phyloP scores from a whole-genome alignment of 2,888 invertebrate species.

The Melikaiella ostensackeni region DNA sequence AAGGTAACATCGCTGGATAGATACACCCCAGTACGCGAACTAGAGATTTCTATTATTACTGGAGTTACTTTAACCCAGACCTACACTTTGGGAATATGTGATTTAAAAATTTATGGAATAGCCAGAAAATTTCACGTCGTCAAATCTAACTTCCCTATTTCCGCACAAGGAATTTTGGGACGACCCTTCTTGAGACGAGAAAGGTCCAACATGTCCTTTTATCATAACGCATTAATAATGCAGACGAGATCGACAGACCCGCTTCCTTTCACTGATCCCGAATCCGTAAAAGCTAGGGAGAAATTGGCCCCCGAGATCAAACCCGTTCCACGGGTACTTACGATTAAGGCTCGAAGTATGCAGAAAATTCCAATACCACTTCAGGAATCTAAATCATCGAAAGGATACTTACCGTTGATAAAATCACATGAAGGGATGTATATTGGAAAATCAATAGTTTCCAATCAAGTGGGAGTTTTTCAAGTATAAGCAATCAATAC shows the following conservation, averaged over 20 bases:
- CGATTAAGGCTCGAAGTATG: no score
- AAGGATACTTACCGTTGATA: no score
- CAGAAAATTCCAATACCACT: no score
- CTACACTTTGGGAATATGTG: constrained; percentile 35
- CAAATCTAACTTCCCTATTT: background rate
- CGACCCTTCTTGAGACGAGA: constrained; percentile 7
- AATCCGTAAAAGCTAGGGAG: background rate
- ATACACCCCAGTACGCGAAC: no score
- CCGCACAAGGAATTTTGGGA: constrained; percentile 21
- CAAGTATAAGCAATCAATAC: no score
- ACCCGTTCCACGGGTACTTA: background rate
- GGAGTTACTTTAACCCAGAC: constrained; percentile 28
- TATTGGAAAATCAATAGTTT: no score
- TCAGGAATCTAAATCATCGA: no score
- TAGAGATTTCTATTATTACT: background rate
- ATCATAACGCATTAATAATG: constrained; percentile 28
- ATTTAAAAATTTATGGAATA: constrained; percentile 40
- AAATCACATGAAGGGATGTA: no score
- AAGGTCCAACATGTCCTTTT: constrained; percentile 24
- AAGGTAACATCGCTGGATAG: background rate
- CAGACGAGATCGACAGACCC: background rate
- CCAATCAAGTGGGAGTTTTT: no score
- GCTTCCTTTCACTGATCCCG: background rate
- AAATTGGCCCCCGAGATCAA: no score
- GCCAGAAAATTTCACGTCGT: constrained; percentile 46